A percentile compares a stretch with the other conserved stretches of the same genome.
Evolutionary conservation across 2,888 invertebrate species (phyloP).

Genomic region (Incurvaria masculella): DNA sequence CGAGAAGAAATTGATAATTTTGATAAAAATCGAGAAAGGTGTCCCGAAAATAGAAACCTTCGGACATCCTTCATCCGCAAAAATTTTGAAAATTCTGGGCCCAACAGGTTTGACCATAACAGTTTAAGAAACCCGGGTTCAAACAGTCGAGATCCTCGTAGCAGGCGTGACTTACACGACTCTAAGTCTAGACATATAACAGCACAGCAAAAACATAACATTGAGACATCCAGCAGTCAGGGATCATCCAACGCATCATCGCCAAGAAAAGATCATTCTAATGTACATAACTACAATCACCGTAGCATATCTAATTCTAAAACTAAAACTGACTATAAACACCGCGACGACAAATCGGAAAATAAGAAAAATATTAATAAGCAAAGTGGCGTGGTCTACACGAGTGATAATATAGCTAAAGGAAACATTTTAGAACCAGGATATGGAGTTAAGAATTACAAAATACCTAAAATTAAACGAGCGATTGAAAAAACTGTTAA

Average conservation of each 20-base stretch:
- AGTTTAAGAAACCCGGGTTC: too few relatives aligned
- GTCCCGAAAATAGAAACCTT: too few relatives aligned
- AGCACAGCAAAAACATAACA: too few relatives aligned
- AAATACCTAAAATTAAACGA: constrained; percentile 49
- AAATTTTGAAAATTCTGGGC: too few relatives aligned
- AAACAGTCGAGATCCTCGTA: constrained; percentile 10
- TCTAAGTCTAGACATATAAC: too few relatives aligned
- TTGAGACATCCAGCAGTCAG: too few relatives aligned
- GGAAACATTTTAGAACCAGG: constrained; percentile 37
- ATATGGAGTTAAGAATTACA: constrained; percentile 46
- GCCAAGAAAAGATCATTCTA: neutral
- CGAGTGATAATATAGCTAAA: constrained; percentile 41
- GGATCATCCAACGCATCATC: neutral
- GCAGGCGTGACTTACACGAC: constrained; percentile 20
- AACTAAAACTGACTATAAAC: constrained; percentile 5
- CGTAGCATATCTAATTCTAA: neutral
- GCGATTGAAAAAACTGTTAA: constrained; percentile 18
- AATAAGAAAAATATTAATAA: constrained; percentile 13
- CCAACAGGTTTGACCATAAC: too few relatives aligned
- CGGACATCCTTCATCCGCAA: too few relatives aligned
- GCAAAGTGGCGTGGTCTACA: constrained; percentile 37
- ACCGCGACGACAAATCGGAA: constrained; percentile 16
- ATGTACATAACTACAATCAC: neutral
- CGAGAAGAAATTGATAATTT: too few relatives aligned
- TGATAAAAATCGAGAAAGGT: too few relatives aligned